Evolutionary conservation across 2,888 invertebrate genomes (phyloP), one percentile per base, ranked within the genome.

Genomic region (Drosophila koepferae): DNA sequence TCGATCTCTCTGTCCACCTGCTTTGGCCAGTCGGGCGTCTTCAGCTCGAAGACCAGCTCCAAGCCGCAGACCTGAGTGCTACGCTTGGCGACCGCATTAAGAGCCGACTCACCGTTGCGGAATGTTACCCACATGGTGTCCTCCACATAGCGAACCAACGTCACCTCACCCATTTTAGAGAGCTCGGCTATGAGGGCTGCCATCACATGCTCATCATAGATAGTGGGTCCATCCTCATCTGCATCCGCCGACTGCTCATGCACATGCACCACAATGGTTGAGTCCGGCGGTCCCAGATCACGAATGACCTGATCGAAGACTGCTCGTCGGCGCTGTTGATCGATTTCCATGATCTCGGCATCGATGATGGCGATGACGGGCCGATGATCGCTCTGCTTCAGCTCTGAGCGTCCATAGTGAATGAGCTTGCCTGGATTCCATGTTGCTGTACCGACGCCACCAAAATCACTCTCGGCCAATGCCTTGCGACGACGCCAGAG

Each of bases 371-470:
- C 98, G 81, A 98, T 96, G 0, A 99, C 99, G 2, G 99, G 99
- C 69, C 99, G 95, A 94, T 99, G 99, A 93, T 99, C 99, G 91
- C 99, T 99, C 92, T 99, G 99, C 92, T 99, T 99, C 67, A 99
- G 94, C 93, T 99, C 99, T 8, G 98, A 97, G 3, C 93, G 92
- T 3, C 98, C 98, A 92, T 99, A 99, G 92, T 97, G 96, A 41
- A 98, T 93, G 66, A 98, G 94, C 88, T 95, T 95, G 7, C 98
- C 98, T 12, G 96, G 95, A 88, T 95, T 95, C 94, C 96, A 95
- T 79, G 96, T 96, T 1, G 95, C 94, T 5, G 80, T 80, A 28
- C 83, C 91, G 16, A 56, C 77, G 1, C 74, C 77, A 12, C 77
- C 77, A 41, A 85, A 84, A 92, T 96, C 96, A 51, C 95, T 95